Conservation (phyloP, 1,140 invertebrate genomes). For the Drosophila orena region DNA sequence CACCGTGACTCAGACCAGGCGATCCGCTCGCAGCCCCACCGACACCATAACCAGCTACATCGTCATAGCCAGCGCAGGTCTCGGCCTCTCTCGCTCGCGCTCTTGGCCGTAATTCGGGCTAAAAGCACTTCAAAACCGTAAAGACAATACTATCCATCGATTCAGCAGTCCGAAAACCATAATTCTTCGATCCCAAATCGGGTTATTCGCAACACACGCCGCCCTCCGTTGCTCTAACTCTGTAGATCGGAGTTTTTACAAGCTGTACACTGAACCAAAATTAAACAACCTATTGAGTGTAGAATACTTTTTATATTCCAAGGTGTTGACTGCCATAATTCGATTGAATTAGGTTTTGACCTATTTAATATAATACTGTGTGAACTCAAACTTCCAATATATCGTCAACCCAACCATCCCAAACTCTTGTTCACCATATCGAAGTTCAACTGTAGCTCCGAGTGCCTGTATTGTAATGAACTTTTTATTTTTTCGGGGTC, state of each 20-base stretch:
- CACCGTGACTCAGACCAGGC: conserved; percentile 63
- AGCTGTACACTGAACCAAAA: too few species aligned
- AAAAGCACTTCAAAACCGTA: background rate
- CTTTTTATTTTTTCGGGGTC: conserved; percentile 15
- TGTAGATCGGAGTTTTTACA: too few species aligned
- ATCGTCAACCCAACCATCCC: background rate
- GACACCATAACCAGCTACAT: conserved; percentile 10
- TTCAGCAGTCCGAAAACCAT: background rate
- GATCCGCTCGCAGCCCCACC: conserved; percentile 7
- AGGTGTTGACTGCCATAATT: too few species aligned
- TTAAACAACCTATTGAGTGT: too few species aligned
- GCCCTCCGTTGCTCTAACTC: too few species aligned
- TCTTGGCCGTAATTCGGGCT: conserved; percentile 17
- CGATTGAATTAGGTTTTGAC: background rate
- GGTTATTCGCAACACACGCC: too few species aligned
- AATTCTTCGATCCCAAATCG: too few species aligned
- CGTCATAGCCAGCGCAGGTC: conserved; percentile 26
- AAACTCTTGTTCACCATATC: background rate
- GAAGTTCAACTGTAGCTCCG: background rate
- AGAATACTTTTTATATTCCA: background rate
- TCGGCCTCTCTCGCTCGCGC: conserved; percentile 13
- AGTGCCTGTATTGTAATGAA: conserved; percentile 35
- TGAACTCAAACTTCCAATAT: background rate
- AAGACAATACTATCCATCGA: background rate
- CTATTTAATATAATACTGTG: background rate